phyloP scores from a whole-genome alignment of 2,888 invertebrate genomes.

The Alloplasta piceator region DNA sequence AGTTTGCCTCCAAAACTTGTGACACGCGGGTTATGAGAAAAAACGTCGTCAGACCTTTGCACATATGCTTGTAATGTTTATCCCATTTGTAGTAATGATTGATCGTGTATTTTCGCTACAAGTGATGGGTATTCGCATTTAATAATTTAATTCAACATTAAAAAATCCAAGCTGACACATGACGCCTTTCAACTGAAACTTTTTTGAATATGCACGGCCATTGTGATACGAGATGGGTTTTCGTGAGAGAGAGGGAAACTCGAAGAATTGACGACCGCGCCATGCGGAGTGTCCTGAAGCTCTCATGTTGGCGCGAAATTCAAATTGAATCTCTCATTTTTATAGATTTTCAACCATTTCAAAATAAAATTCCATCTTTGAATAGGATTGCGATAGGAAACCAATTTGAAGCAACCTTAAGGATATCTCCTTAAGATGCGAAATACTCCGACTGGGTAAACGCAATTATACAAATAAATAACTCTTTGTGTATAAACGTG shows the following conservation, averaged over 20 bases:
- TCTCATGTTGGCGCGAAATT: constrained; percentile 19
- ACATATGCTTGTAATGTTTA: not conserved
- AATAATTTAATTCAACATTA: not conserved
- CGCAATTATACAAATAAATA: too few species aligned
- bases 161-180: not conserved
- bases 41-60: not conserved
- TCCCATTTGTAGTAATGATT: not conserved
- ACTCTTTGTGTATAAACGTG: constrained; percentile 17
- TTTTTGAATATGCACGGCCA: constrained; percentile 40
- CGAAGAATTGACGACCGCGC: not conserved
- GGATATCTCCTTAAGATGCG: too few species aligned
- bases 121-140: not conserved
- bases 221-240: not conserved
- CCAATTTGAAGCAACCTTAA: too few species aligned
- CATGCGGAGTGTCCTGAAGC: constrained; percentile 1
- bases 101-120: not conserved
- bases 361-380: too few species aligned
- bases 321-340: constrained; percentile 9
- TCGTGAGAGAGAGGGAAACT: not conserved
- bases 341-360: too few species aligned
- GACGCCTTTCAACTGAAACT: constrained; percentile 17
- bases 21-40: not conserved
- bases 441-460: too few species aligned
- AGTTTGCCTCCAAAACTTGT: constrained; percentile 34
- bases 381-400: too few species aligned